phyloP scores from a whole-genome alignment of 2,797 vertebrate species.

The Toxotes lorentzi region DNA sequence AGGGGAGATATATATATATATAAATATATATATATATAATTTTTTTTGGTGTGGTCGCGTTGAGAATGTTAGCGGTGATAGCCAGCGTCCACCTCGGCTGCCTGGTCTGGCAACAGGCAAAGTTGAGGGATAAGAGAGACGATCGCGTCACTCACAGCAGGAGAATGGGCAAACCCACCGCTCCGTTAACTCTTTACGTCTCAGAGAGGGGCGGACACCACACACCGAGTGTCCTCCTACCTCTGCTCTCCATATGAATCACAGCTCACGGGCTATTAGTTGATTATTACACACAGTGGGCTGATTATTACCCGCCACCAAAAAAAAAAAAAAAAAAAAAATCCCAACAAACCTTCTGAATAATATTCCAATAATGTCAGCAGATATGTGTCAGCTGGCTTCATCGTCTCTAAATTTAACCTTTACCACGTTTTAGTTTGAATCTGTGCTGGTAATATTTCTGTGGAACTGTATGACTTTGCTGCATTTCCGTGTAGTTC shows the following conservation, averaged over 20 bases:
- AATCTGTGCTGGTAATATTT: not conserved
- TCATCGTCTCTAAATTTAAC: not conserved
- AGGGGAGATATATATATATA: not conserved
- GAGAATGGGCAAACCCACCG: slow-evolving; percentile 86
- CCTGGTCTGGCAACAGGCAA: slow-evolving; percentile 91
- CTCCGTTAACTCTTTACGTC: slow-evolving; percentile 86
- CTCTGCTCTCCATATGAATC: slow-evolving; percentile 41
- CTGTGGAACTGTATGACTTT: not conserved
- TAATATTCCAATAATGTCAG: not conserved
- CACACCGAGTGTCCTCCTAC: slow-evolving; percentile 59
- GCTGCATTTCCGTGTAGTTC: not conserved
- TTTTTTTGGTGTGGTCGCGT: slow-evolving; percentile 65
- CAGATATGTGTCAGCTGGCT: not conserved
- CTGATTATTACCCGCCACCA: slow-evolving; percentile 19
- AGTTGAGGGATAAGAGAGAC: slow-evolving; percentile 93
- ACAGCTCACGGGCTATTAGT: slow-evolving; percentile 20
- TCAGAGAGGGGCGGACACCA: slow-evolving; percentile 76
- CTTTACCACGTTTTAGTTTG: not conserved
- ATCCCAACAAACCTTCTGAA: not conserved
- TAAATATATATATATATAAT: too few relatives aligned
- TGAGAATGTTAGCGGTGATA: slow-evolving; percentile 80
- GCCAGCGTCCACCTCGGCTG: slow-evolving; percentile 83
- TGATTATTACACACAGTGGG: slow-evolving; percentile 26
- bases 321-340: not conserved
- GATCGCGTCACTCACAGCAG: slow-evolving; percentile 94